Evolutionary conservation across 2,113 vertebrate species (phyloP).

Genomic region (Delphinapterus leucas): DNA sequence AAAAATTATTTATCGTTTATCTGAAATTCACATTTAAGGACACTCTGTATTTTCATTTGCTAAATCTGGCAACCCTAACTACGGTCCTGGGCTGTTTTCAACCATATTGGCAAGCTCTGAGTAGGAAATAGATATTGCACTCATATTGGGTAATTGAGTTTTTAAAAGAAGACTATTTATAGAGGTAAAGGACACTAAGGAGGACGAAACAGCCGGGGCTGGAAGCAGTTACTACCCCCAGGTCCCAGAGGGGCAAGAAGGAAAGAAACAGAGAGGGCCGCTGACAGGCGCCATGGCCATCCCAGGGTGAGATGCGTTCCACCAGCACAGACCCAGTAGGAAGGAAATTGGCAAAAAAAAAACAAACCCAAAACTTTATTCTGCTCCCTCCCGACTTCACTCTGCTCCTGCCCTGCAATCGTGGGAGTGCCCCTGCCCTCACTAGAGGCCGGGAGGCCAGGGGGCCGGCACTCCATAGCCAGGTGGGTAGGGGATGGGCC

Average conservation of each 20-base stretch:
- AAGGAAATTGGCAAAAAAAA: neutral
- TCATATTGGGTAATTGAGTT: neutral
- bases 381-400: neutral
- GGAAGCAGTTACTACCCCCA: neutral
- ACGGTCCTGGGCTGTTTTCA: neutral
- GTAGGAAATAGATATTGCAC: neutral
- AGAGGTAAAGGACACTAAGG: neutral
- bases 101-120: neutral
- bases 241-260: neutral
- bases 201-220: neutral
- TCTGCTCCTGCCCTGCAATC: neutral
- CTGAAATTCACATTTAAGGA: neutral
- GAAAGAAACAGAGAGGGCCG: neutral
- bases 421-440: neutral
- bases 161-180: neutral
- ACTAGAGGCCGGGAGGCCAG: neutral
- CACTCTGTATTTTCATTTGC: neutral
- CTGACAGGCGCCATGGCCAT: neutral
- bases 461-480: no score
- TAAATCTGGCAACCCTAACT: neutral
- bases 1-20: neutral
- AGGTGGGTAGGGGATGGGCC: neutral
- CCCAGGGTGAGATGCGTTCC: neutral
- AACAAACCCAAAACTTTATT: neutral
- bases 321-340: neutral